Evolutionary conservation across 2,888 invertebrate genomes (phyloP).

Genomic region (Drosophila kambysellisi): DNA sequence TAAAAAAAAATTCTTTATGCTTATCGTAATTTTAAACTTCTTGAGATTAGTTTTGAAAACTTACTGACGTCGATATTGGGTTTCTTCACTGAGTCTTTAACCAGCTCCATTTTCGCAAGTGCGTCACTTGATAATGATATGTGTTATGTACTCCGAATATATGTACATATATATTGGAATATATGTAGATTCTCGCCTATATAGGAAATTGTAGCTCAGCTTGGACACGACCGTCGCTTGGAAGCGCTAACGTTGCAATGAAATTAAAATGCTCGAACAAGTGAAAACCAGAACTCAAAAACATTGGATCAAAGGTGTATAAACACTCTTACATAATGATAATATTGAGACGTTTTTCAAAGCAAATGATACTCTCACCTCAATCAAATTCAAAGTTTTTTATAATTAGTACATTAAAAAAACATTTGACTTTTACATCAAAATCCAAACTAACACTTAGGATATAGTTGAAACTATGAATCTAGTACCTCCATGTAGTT

Average conservation of each 20-base stretch:
- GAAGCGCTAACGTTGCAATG: slow-evolving; percentile 59
- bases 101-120: slow-evolving; percentile 56
- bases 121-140: slow-evolving; percentile 16
- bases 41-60: slow-evolving; percentile 32
- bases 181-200: slow-evolving; percentile 22
- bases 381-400: neutral
- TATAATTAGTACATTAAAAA: slow-evolving; percentile 9
- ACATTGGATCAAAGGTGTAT: slow-evolving; percentile 65
- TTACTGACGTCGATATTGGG: slow-evolving; percentile 62
- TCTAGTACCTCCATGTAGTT: too few relatives aligned
- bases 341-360: slow-evolving; percentile 17
- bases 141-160: slow-evolving; percentile 7
- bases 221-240: slow-evolving; percentile 70
- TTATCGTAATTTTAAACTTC: neutral
- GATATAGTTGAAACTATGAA: neutral
- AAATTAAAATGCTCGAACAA: slow-evolving; percentile 40
- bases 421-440: slow-evolving; percentile 10
- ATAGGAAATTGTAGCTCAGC: slow-evolving; percentile 17
- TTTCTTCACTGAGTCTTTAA: slow-evolving; percentile 42
- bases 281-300: slow-evolving; percentile 42
- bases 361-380: slow-evolving; percentile 26
- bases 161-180: slow-evolving; percentile 14
- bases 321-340: slow-evolving; percentile 25
- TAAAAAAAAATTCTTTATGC: neutral
- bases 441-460: slow-evolving; percentile 23